A percentile compares a stretch with the other conserved stretches of the same genome.
phyloP scores from a whole-genome alignment of 1,140 invertebrate species.

The Ceratitis capitata region DNA sequence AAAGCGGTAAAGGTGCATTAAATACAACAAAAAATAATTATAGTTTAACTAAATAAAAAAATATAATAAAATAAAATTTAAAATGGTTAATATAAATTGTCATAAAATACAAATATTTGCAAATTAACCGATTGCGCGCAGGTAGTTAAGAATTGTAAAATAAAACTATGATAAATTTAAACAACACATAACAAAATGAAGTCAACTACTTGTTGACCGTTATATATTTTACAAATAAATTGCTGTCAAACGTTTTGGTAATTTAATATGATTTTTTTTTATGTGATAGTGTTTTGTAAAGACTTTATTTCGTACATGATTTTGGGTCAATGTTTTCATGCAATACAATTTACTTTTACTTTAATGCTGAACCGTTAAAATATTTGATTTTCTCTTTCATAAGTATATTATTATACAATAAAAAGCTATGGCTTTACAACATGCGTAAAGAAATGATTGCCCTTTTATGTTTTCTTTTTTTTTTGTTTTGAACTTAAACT shows the following conservation, averaged over 20 bases:
- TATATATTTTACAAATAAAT: not conserved
- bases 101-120: slow-evolving; percentile 18
- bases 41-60: not conserved
- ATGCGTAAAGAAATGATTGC: slow-evolving; percentile 32
- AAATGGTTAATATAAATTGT: too few species aligned
- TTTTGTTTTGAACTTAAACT: not conserved
- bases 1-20: not conserved
- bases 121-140: not conserved
- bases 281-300: not conserved
- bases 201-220: not conserved
- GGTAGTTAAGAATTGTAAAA: not conserved
- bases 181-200: not conserved
- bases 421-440: not conserved
- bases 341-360: not conserved
- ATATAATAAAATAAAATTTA: slow-evolving; percentile 2
- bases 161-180: not conserved
- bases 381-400: not conserved
- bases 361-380: not conserved
- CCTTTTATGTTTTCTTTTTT: not conserved
- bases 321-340: not conserved
- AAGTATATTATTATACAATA: not conserved
- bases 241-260: not conserved
- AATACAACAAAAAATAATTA: not conserved
- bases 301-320: not conserved
- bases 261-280: too few species aligned